Base-by-base conservation (phyloP, 2,113 vertebrate species). In the Scolopax mira region DNA sequence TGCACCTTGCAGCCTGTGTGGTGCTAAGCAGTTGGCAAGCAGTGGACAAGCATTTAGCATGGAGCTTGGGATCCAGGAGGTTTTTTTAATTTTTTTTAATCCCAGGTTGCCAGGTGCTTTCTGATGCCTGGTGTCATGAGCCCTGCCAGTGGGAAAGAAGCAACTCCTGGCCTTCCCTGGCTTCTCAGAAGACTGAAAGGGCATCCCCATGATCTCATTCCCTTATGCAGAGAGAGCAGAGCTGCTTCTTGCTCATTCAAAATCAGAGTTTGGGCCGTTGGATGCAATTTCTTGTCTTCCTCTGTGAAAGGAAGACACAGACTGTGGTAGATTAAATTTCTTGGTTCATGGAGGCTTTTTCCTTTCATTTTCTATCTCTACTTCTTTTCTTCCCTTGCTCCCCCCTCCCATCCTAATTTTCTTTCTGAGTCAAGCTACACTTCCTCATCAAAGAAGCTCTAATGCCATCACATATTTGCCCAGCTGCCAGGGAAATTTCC, bases 401-500 rank as follows among this genome's bases (percentile, higher is more conserved):
- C 11, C 46, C 46, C 69, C 73, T 93, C 83, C 89, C 49, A 35
- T 25, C 21, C 65, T 92, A 46, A 75, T 86, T 93, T 96, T 96
- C 92, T 91, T 52, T 93, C 57, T 28, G 79, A 95, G 88, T 94
- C 90, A 95, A 96, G 79, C 75, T 92, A 92, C 70, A 75, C 81
- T 96, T 96, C 94, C 85, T 96, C 96, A 93, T 96, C 93, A 97
- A 92, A 94, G 93, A 93, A 85, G 72, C 87, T 94, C 96, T 98
- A 94, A 98, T 94, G 94, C 94, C 94, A 95, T 96, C 92, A 94
- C 92, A 92, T 97, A 89, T 95, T 89, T 42, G n/a, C 97, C 96
- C 95, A 64, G 67, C 94, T 97, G 91, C 97, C 95, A 92, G 88
- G 81, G 83, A 97, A 97, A 97, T 97, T 98, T 98, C 94, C 96